These are phyloP conservation scores for Platyrinchus mystaceus DNA, from an alignment of 2,797 vertebrate genomes.

Conservation along the genomic window DNA sequence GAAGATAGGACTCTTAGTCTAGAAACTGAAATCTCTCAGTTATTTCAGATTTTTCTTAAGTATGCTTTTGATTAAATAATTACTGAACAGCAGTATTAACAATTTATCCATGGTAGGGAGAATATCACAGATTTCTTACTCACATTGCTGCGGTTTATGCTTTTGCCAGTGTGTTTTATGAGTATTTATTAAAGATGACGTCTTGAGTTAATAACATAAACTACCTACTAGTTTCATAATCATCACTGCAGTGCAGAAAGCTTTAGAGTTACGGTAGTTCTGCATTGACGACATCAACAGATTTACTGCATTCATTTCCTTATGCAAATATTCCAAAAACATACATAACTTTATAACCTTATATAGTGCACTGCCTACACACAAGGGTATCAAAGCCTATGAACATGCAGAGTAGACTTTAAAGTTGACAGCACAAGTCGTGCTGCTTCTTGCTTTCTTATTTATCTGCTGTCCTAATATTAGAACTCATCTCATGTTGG, in stretches of 20 bases:
- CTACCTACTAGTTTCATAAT: conserved; percentile 75
- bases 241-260: conserved; percentile 74
- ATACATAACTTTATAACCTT: conserved; percentile 28
- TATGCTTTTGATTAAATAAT: conserved; percentile 62
- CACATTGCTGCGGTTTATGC: conserved; percentile 9
- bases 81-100: conserved; percentile 6
- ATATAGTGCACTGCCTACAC: conserved; percentile 5
- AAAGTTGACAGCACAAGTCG: not conserved
- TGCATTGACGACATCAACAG: conserved; percentile 52
- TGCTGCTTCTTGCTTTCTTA: not conserved
- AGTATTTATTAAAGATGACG: conserved; percentile 64
- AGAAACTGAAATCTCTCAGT: conserved; percentile 20
- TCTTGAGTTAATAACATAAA: conserved; percentile 72
- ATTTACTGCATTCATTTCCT: conserved; percentile 67
- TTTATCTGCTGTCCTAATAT: not conserved
- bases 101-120: conserved; percentile 37
- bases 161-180: conserved; percentile 49
- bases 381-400: not conserved
- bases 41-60: conserved; percentile 34
- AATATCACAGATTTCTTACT: conserved; percentile 1
- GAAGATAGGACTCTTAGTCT: conserved; percentile 34
- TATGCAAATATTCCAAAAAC: conserved; percentile 42
- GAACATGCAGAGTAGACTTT: not conserved
- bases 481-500: not conserved
- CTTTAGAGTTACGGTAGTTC: conserved; percentile 65